phyloP scores from a whole-genome alignment of 92 coral and sea anemone genomes.

The Bergia puertoricense region DNA sequence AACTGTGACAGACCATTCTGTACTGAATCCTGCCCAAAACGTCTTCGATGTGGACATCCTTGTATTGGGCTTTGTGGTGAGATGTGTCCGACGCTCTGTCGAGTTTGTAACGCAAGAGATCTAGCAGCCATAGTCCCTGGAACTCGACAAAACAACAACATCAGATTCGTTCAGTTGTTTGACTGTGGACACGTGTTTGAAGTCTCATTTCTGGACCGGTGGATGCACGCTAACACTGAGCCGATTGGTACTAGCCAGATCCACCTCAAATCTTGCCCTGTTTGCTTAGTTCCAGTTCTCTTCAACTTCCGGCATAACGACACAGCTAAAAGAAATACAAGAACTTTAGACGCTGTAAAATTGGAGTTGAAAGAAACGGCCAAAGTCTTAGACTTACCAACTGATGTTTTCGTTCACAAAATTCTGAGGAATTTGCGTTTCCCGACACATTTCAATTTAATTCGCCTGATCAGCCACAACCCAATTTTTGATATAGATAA shows the following conservation, averaged over 20 bases:
- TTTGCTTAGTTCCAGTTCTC: constrained; percentile 16
- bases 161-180: constrained; percentile 60
- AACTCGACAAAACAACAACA: constrained; percentile 26
- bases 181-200: constrained; percentile 72
- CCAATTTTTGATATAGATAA: neutral
- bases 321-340: neutral
- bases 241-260: neutral
- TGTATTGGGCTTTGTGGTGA: constrained; percentile 84
- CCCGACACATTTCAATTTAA: neutral
- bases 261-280: neutral
- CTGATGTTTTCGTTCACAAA: neutral
- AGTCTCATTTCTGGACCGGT: constrained; percentile 59
- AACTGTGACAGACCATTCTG: constrained; percentile 58
- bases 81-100: constrained; percentile 66
- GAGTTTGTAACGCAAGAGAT: constrained; percentile 53
- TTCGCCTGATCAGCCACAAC: neutral
- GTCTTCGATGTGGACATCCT: constrained; percentile 64
- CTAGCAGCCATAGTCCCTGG: constrained; percentile 54
- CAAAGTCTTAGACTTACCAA: neutral
- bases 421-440: neutral
- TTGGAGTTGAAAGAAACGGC: neutral
- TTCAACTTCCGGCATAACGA: constrained; percentile 23
- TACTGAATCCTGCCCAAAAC: constrained; percentile 52
- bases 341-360: constrained; percentile 17
- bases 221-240: constrained; percentile 51